These are phyloP conservation scores for Anastatus disparis DNA, from an alignment of 1,140 invertebrate genomes.

Conservation along the genomic window DNA sequence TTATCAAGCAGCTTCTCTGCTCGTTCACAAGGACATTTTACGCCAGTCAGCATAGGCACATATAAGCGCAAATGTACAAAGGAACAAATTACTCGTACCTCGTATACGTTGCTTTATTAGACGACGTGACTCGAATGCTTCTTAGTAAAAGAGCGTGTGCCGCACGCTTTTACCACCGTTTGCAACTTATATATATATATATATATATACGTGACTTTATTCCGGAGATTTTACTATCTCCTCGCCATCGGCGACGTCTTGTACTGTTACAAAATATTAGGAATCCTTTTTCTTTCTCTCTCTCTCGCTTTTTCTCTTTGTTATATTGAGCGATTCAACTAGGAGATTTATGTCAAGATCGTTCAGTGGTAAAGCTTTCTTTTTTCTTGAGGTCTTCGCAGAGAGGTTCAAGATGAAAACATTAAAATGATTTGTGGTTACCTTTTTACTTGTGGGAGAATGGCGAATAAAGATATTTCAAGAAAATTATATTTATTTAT, in stretches of 20 bases:
- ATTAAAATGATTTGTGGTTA: too few species aligned
- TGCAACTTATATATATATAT: constrained; percentile 21
- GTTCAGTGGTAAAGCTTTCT: too few species aligned
- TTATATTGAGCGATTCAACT: too few species aligned
- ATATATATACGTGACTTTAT: constrained; percentile 34
- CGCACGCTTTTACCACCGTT: constrained; percentile 4
- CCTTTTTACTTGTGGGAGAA: too few species aligned
- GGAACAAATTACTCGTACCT: constrained; percentile 43
- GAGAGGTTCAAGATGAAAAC: too few species aligned
- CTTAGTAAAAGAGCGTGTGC: background rate
- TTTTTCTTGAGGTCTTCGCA: too few species aligned
- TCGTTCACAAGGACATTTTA: constrained; percentile 7
- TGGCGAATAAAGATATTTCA: too few species aligned
- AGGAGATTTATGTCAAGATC: too few species aligned
- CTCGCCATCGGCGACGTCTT: constrained; percentile 25
- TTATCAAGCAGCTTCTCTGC: background rate
- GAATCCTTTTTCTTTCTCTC: too few species aligned
- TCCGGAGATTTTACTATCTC: constrained; percentile 24
- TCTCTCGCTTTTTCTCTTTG: too few species aligned
- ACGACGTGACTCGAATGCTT: constrained; percentile 39
- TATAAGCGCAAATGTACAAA: constrained; percentile 40
- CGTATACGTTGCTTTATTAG: constrained; percentile 49
- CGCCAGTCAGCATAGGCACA: too few species aligned
- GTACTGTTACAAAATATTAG: constrained; percentile 27
- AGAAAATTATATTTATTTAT: too few species aligned